Evolutionary conservation across 2,888 invertebrate species (phyloP), one percentile per base, ranked within the genome.

Genomic region (Phymatocera aterrima): DNA sequence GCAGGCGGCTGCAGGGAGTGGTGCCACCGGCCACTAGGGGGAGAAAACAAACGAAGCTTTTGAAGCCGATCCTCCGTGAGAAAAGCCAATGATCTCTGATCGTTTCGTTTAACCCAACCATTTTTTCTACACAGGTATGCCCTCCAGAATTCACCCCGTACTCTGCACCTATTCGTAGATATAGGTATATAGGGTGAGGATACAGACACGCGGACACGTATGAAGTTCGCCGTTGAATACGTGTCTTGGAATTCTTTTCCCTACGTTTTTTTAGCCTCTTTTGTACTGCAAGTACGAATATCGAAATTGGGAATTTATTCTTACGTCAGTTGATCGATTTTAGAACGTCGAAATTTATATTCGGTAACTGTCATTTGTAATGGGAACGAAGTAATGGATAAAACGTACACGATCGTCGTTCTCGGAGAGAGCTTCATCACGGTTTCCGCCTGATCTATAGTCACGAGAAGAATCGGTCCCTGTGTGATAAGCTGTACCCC

Each of bases 21-120:
- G 68, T 43, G 68, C 24, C 28, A 68, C 68, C 43, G 28, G 46
- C 68, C 68, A 43, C 68, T 34, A 37, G 37, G n/a, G 15, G 28
- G 15, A 28, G 15, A 57, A 24, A 6, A 57, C 21, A 60, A 60
- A 57, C 60, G 80, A 82, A 82, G 79, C 81, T 80, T 83, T 84
- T 84, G 80, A 83, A 83, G 81, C 79, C 81, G 81, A 83, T 79
- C 70, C 80, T 79, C 78, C 81, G 78, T 57, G 37, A 54, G 74
- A 51, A 34, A 51, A 43, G 60, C 43, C 77, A 40, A 31, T 28
- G 77, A n/a, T n/a, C n/a, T n/a, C n/a, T n/a, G n/a, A 77, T 43
- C 34, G 34, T 64, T 64, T 34, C 34, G 61, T 64, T 37, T 64
- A 64, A 64, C 37, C 37, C 37, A 34, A 64, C 61, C n/a, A 6